Evolutionary conservation across 2,113 vertebrate species (phyloP).

Genomic region (Psilopsiagon aymara): DNA sequence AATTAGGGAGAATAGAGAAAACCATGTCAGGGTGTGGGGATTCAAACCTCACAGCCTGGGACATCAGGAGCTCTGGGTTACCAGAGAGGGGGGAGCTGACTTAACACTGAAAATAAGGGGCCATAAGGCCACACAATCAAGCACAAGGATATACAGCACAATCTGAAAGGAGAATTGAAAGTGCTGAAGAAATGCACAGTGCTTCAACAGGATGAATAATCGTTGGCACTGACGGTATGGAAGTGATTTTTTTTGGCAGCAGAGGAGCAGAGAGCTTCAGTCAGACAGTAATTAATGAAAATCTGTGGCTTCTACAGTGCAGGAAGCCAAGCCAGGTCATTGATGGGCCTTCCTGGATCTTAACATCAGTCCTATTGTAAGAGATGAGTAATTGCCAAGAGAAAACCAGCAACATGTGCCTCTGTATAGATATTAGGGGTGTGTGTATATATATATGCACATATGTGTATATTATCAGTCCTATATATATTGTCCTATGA

Average conservation of each 20-base stretch:
- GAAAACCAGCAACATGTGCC: neutral
- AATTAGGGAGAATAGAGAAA: neutral
- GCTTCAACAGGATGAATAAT: neutral
- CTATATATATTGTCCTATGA: neutral
- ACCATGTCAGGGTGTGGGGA: neutral
- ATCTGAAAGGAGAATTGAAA: neutral
- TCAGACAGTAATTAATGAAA: neutral
- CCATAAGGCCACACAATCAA: accelerated
- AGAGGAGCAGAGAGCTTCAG: neutral
- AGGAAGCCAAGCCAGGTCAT: neutral
- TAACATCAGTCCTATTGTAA: neutral
- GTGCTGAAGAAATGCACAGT: neutral
- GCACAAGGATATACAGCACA: accelerated
- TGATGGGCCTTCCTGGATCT: neutral
- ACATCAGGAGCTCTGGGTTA: neutral
- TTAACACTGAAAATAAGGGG: neutral
- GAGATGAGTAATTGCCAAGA: neutral
- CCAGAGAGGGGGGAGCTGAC: neutral
- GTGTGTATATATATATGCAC: no score
- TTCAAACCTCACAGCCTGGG: neutral
- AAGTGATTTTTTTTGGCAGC: neutral
- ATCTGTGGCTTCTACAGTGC: accelerated
- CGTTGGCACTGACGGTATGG: neutral
- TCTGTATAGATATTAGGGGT: accelerated
- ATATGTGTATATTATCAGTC: neutral